A percentile compares a stretch with the other conserved stretches of the same genome.
phyloP scores from a whole-genome alignment of 2,797 vertebrate genomes.

The Sebastes cheni region DNA sequence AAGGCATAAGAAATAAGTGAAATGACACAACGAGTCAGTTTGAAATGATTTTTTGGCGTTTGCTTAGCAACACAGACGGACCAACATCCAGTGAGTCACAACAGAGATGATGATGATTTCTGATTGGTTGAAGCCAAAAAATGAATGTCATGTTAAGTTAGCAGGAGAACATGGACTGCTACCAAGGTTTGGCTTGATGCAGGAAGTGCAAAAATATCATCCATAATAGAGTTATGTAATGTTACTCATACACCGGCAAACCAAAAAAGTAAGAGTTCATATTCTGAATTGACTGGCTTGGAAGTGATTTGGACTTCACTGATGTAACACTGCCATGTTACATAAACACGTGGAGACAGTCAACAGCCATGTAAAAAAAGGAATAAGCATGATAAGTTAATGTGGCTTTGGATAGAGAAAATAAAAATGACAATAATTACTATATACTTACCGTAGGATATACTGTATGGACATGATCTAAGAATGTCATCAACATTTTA shows the following conservation, averaged over 20 bases:
- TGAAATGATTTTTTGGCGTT: conserved; percentile 17
- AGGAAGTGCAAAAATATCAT: not conserved
- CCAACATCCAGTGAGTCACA: conserved; percentile 46
- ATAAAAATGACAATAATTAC: not conserved
- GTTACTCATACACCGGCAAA: not conserved
- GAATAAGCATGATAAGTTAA: not conserved
- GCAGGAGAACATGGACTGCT: not conserved
- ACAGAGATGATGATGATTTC: not conserved
- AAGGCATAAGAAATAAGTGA: conserved; percentile 13
- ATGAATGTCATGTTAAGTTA: not conserved
- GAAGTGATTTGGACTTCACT: not conserved
- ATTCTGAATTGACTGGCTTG: not conserved
- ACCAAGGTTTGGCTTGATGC: not conserved
- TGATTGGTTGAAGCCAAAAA: conserved; percentile 21
- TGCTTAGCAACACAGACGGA: conserved; percentile 34
- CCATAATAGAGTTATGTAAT: not conserved
- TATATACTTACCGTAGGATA: not conserved
- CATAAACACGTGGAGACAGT: not conserved
- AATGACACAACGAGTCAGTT: conserved; percentile 10
- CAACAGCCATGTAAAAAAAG: not conserved
- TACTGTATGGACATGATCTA: not conserved
- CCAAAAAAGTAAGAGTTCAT: not conserved
- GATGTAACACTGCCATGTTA: not conserved
- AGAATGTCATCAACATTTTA: not conserved
- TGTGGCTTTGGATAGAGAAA: not conserved